A percentile compares a stretch with the other conserved stretches of the same genome.
Evolutionary conservation across 2,888 invertebrate species (phyloP).

Genomic region (Hyposoter didymator): DNA sequence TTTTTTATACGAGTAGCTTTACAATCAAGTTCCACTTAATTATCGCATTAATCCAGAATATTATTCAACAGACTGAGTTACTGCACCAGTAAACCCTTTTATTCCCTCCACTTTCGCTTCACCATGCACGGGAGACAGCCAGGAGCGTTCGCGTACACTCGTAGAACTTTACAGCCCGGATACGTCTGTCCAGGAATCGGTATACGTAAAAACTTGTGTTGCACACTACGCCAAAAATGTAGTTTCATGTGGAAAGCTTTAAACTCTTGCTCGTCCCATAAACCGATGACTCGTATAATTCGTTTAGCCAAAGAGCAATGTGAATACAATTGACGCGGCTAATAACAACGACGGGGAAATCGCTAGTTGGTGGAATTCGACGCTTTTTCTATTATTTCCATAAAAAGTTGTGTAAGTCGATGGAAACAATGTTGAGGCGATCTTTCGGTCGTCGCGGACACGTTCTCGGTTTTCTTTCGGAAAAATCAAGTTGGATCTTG

Average conservation of each 20-base stretch:
- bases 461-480: too few species aligned
- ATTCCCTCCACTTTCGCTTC: constrained; percentile 23
- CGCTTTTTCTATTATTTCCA: neutral
- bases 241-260: neutral
- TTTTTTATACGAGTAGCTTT: neutral
- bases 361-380: neutral
- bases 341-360: neutral
- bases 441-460: too few species aligned
- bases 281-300: neutral
- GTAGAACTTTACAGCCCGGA: constrained; percentile 39
- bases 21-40: constrained; percentile 21
- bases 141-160: constrained; percentile 17
- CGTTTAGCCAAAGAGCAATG: neutral
- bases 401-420: neutral
- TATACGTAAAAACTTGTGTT: neutral
- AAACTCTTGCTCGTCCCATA: neutral
- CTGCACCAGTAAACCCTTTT: constrained; percentile 13
- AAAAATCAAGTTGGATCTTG: too few species aligned
- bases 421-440: too few species aligned
- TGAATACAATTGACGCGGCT: neutral
- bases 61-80: constrained; percentile 17
- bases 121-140: constrained; percentile 16
- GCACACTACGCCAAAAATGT: neutral
- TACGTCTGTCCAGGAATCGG: constrained; percentile 8
- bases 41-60: constrained; percentile 31